Percentiles rank a stretch among this genome's conserved stretches.
Conservation (phyloP, 2,888 invertebrate species). For the Scrobipalpa costella region DNA sequence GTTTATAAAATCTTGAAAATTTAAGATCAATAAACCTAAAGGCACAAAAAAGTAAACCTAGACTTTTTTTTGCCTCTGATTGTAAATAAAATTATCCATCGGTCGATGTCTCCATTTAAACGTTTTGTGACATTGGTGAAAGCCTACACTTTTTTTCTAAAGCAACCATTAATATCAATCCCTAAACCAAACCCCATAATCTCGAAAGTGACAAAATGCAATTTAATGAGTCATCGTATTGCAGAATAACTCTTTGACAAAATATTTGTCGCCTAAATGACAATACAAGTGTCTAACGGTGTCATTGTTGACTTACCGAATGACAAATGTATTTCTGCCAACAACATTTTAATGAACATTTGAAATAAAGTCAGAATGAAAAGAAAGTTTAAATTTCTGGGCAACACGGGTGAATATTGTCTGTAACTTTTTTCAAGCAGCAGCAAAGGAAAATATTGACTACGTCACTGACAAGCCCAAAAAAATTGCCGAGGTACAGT, state of each 20-base stretch:
- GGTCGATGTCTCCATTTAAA: no score
- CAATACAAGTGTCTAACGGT: constrained; percentile 28
- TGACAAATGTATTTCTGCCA: constrained; percentile 22
- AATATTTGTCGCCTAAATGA: constrained; percentile 31
- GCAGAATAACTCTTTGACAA: constrained; percentile 34
- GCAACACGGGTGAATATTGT: constrained; percentile 12
- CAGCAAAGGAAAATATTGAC: constrained; percentile 31
- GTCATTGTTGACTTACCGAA: constrained; percentile 20
- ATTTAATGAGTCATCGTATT: constrained; percentile 20
- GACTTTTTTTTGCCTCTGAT: no score
- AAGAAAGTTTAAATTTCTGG: background rate
- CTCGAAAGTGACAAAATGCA: constrained; percentile 22
- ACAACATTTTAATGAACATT: constrained; percentile 12
- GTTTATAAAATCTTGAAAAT: background rate
- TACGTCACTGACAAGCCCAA: constrained; percentile 48
- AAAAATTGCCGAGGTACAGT: constrained; percentile 59
- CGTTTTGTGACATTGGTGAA: no score
- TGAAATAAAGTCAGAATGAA: background rate
- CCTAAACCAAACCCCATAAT: background rate
- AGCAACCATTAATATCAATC: background rate
- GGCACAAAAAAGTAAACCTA: no score
- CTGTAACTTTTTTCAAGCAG: background rate
- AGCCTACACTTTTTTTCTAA: no score
- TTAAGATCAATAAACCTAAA: no score
- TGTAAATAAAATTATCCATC: no score